phyloP scores from a whole-genome alignment of 2,888 invertebrate species.

The Brachycybe producta region DNA sequence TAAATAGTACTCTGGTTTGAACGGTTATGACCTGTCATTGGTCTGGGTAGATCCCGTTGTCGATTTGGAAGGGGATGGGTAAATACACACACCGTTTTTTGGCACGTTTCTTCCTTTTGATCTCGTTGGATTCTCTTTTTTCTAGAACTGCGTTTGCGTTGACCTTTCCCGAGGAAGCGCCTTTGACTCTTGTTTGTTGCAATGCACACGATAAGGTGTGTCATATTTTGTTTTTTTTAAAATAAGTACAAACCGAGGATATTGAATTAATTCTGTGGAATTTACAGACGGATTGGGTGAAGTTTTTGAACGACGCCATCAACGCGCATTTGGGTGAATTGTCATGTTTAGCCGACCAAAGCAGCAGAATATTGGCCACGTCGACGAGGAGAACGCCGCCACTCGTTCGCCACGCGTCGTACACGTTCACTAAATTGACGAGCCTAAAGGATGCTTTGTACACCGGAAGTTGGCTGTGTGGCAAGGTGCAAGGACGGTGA shows the following conservation, averaged over 20 bases:
- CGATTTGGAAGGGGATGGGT: conserved; percentile 50
- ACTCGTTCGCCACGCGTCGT: conserved; percentile 53
- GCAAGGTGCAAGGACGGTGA: conserved; percentile 61
- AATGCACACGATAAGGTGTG: conserved; percentile 53
- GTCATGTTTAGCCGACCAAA: not conserved
- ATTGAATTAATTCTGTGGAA: not conserved
- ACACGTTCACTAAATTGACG: conserved; percentile 55
- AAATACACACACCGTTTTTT: too few relatives aligned
- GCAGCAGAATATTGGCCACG: conserved; percentile 20
- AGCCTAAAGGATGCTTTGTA: conserved; percentile 66
- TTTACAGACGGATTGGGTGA: conserved; percentile 50
- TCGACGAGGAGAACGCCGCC: conserved; percentile 48
- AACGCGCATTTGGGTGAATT: conserved; percentile 36
- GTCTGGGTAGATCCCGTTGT: conserved; percentile 64
- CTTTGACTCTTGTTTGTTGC: conserved; percentile 51
- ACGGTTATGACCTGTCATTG: not conserved
- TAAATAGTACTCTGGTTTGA: conserved; percentile 42
- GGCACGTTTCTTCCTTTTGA: not conserved
- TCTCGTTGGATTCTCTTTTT: conserved; percentile 40
- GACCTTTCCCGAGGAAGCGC: conserved; percentile 62
- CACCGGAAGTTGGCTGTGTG: conserved; percentile 63
- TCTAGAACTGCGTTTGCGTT: conserved; percentile 35
- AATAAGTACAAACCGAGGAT: not conserved
- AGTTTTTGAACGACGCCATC: conserved; percentile 59
- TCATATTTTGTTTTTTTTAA: not conserved